Base-by-base conservation (phyloP, 1,140 invertebrate species). In the Colletes latitarsis region DNA sequence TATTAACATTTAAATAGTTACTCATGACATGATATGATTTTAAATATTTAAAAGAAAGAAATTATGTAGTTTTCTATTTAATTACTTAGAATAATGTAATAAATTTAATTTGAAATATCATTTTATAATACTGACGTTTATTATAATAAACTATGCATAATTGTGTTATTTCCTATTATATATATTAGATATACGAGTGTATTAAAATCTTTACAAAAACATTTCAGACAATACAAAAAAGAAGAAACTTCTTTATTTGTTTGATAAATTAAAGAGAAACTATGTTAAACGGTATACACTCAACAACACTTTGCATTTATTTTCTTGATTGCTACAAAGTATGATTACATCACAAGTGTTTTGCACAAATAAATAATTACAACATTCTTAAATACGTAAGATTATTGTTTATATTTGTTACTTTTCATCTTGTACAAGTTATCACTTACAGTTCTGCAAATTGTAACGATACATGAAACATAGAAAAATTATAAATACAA, bases 281-380 rank as follows among this genome's bases (percentile, higher is more conserved):
- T n/a, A n/a, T 6, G 17, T n/a, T 9, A 1, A 43, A 49, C 49
- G 3, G 6, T 12, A 49, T 30, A 3, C 17, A 46, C 10, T 14
- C 6, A n/a, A 46, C 6, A 5, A n/a, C 6, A 52, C 6, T n/a
- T 6, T 49, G 15, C 12, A 46, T 41, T 52, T 17, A 15, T n/a
- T 68, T 63, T 4, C 14, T 70, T 21, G 14, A 43, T 63, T 3
- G 17, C 6, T 53, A 43, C 17, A 12, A 78, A 30, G 6, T 63
- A 10, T 17, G 53, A 68, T 69, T 53, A 63, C 57, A 53, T 63
- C 58, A 71, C 21, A 21, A 70, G 49, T 63, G n/a, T 63, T 62
- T 78, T 21, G n/a, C 39, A 63, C 43, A 67, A 67, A 21, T 49
- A 70, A 70, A 71, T 68, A 60, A 58, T 39, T 67, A 21, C 12